Evolutionary conservation across 2,797 vertebrate species (phyloP).

Genomic region (Rhincodon typus): DNA sequence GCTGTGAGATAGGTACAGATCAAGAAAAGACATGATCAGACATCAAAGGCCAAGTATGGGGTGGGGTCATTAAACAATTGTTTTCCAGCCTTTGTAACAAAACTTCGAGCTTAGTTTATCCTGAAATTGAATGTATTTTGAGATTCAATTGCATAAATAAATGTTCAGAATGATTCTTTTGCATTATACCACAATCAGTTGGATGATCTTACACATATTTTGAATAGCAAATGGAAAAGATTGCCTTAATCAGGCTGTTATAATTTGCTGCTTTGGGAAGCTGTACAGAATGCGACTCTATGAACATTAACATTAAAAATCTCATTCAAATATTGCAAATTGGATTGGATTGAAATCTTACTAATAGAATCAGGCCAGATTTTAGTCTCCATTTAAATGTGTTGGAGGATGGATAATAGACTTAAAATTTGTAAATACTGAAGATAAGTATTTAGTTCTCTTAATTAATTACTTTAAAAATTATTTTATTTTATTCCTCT

Average conservation of each 20-base stretch:
- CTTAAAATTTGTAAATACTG: background rate
- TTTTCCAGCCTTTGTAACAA: background rate
- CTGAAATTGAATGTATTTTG: background rate
- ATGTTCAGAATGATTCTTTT: background rate
- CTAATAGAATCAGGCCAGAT: background rate
- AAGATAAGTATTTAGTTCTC: background rate
- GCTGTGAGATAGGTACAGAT: background rate
- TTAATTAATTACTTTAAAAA: background rate
- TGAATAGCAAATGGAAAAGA: background rate
- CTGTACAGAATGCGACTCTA: background rate
- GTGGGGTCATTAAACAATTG: background rate
- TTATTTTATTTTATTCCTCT: background rate
- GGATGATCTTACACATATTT: background rate
- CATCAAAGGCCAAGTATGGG: background rate
- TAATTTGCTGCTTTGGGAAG: background rate
- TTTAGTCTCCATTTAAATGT: background rate
- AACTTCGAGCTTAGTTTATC: background rate
- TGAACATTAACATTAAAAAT: slow-evolving; percentile 27
- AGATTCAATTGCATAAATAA: background rate
- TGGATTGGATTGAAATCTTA: slow-evolving; percentile 17
- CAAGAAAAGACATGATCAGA: background rate
- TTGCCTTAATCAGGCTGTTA: slow-evolving; percentile 13
- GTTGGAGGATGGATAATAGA: background rate
- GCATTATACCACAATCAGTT: background rate
- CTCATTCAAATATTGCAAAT: background rate